These are phyloP conservation scores for Druceiella hillmani DNA, from an alignment of 2,888 invertebrate genomes.

Conservation along the genomic window DNA sequence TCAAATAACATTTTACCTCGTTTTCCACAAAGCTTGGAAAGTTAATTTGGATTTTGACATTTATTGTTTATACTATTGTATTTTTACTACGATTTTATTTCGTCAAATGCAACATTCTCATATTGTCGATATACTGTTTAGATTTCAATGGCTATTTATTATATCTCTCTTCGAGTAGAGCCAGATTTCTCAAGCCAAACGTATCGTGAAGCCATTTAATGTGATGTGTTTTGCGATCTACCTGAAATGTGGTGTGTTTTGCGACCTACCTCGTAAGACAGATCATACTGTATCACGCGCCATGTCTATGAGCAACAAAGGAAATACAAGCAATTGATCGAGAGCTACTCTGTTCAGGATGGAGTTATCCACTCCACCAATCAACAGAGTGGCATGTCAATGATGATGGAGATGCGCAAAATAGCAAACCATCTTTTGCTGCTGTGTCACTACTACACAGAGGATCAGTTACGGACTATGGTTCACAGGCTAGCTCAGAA, in stretches of 20 bases:
- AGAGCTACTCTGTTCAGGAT: conserved; percentile 58
- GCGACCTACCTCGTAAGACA: conserved; percentile 78
- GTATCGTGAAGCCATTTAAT: conserved; percentile 95
- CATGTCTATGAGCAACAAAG: conserved; percentile 64
- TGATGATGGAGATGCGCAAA: conserved; percentile 93
- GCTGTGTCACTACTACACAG: conserved; percentile 67
- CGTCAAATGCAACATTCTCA: too few relatives aligned
- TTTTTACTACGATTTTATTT: too few relatives aligned
- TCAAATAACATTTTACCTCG: too few relatives aligned
- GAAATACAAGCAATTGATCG: conserved; percentile 70
- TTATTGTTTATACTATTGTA: too few relatives aligned
- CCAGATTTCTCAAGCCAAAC: conserved; percentile 88
- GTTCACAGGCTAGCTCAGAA: conserved; percentile 64
- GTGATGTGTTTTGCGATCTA: too few relatives aligned
- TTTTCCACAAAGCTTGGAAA: too few relatives aligned
- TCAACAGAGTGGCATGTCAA: conserved; percentile 63
- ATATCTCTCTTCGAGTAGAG: conserved; percentile 82
- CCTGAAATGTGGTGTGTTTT: conserved; percentile 79
- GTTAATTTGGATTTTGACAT: too few relatives aligned
- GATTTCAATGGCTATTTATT: too few relatives aligned
- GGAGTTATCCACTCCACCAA: conserved; percentile 51
- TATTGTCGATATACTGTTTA: too few relatives aligned
- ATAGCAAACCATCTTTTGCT: conserved; percentile 91
- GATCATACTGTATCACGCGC: conserved; percentile 59
- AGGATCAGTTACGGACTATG: conserved; percentile 58